Percentiles rank a stretch among this genome's conserved stretches.
Conservation (phyloP, 1,140 invertebrate genomes). For the Cherax quadricarinatus region DNA sequence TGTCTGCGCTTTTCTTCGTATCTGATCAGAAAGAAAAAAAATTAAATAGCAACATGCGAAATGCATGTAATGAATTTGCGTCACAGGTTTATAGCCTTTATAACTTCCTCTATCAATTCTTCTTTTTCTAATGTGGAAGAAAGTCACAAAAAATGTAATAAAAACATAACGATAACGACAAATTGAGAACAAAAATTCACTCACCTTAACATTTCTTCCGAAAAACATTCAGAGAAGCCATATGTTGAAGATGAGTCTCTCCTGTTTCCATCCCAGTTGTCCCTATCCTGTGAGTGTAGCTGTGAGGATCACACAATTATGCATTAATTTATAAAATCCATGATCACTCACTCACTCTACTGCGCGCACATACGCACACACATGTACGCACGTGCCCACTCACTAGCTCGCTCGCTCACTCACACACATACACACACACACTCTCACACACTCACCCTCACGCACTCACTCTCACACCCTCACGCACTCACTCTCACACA, state of each 20-base stretch:
- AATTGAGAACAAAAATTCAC: neutral
- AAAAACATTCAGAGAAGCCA: neutral
- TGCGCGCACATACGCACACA: no score
- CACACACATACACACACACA: no score
- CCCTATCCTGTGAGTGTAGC: neutral
- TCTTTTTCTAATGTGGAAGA: neutral
- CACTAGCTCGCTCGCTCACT: no score
- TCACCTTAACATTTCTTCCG: conserved; percentile 9
- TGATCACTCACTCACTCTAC: neutral
- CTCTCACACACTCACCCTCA: no score
- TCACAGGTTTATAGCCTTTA: no score
- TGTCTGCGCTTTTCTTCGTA: neutral
- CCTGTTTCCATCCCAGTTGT: neutral
- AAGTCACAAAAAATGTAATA: neutral
- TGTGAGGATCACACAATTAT: neutral
- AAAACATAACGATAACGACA: neutral
- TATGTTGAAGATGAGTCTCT: neutral
- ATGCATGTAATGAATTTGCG: neutral
- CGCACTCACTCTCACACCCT: no score
- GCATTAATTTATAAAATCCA: neutral
- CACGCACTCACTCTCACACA: no score
- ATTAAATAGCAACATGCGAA: neutral
- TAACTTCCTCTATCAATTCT: no score
- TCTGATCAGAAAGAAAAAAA: neutral
- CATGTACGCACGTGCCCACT: no score